Conservation (phyloP, 2,888 invertebrate species). For the Dryadula phaetusa region DNA sequence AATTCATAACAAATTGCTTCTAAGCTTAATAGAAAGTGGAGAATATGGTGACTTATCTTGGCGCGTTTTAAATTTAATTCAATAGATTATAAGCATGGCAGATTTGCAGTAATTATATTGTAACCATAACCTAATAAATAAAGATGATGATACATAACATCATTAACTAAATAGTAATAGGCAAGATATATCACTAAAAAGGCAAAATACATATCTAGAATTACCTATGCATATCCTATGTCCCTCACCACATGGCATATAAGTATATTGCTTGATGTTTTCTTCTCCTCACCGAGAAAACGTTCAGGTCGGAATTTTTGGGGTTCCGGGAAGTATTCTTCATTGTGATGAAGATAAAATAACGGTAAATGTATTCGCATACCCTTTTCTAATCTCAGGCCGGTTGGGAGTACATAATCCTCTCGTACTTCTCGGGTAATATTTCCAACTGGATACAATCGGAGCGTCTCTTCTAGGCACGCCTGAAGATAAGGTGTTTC, state of each 20-base stretch:
- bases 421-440: constrained; percentile 57
- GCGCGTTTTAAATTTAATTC: too few relatives aligned
- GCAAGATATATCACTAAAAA: too few relatives aligned
- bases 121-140: too few relatives aligned
- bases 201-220: background rate
- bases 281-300: constrained; percentile 56
- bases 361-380: constrained; percentile 64
- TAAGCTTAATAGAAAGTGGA: too few relatives aligned
- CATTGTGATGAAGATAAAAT: constrained; percentile 58
- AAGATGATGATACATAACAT: too few relatives aligned
- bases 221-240: constrained; percentile 49
- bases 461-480: constrained; percentile 58
- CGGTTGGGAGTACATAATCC: constrained; percentile 51
- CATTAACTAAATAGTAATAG: too few relatives aligned
- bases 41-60: too few relatives aligned
- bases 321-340: constrained; percentile 61
- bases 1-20: too few relatives aligned
- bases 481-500: constrained; percentile 59
- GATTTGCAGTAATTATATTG: too few relatives aligned
- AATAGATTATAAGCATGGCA: too few relatives aligned
- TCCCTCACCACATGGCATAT: constrained; percentile 14
- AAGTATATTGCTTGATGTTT: constrained; percentile 54
- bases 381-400: constrained; percentile 57
- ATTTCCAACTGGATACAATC: constrained; percentile 60
- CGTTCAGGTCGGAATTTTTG: constrained; percentile 61